Evolutionary conservation across 1,140 invertebrate species (phyloP), one percentile per base, ranked within the genome.

Genomic region (Pomacea maculata): DNA sequence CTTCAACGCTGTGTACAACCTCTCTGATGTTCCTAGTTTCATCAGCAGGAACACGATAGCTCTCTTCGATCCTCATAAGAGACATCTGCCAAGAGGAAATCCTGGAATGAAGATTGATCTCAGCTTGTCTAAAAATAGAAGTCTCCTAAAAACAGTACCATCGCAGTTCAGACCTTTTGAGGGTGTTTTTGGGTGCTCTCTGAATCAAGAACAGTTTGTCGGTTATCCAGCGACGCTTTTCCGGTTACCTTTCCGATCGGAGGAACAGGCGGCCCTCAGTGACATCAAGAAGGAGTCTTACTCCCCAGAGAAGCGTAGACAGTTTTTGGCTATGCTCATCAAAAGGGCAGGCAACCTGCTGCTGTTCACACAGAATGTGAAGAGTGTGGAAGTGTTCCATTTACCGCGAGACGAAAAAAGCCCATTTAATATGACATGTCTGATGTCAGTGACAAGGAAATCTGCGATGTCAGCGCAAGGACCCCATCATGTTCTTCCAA

Each of bases 351-450:
- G 87, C 64, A 86, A 83, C 63, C 55, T 89, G 15, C 82, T 91
- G 5, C 78, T 91, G 25, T 91, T 90, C 80, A 88, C 88, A 10
- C 90, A 90, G 82, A 89, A 87, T 78, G 86, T 91, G 15, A 79
- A 76, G 63, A 79, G 83, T 73, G 80, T 91, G 64, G 79, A 84
- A 79, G 82, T 90, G 54, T 87, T 85, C 83, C 85, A 89, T 76
- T 80, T 90, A 5, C 74, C 80, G 73, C 52, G 64, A 54, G 6
- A 73, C 17, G 67, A 34, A 9, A 19, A 12, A 21, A 25, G 68
- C 55, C 76, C 71, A 6, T 25, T 11, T 29, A 19, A 52, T 14
- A 52, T 10, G 29, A 63, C 10, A 12, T 25, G 45, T 19, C 52
- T 63, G 64, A 64, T 63, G 52, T 75, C 34, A 21, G 25, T 61